Evolutionary conservation across 2,113 vertebrate species (phyloP).

Genomic region (Poecile atricapillus): DNA sequence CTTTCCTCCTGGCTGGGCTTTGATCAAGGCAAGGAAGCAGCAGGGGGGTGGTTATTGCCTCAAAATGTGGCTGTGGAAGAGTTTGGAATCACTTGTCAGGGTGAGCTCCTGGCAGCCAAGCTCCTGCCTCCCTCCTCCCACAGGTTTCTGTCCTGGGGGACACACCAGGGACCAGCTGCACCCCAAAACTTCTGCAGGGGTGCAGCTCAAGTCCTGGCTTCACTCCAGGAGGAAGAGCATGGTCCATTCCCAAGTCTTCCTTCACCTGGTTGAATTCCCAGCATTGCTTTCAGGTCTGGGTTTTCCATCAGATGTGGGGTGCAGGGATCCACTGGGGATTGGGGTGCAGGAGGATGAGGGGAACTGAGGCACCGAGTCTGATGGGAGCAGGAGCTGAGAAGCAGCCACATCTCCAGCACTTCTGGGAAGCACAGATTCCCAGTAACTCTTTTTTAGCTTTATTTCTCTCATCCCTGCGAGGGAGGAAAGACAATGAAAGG

Average conservation of each 20-base stretch:
- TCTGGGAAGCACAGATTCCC: not conserved
- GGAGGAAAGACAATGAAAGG: not conserved
- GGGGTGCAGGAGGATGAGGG: too few relatives aligned
- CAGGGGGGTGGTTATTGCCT: not conserved
- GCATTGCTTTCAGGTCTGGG: accelerated
- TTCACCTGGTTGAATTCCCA: accelerated
- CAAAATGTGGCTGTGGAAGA: not conserved
- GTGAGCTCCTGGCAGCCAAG: accelerated
- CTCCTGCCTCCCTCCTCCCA: not conserved
- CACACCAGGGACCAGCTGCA: not conserved
- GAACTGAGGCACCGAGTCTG: not conserved
- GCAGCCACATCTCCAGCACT: not conserved
- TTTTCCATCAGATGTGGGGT: not conserved
- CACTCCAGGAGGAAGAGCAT: accelerated
- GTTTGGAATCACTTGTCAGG: not conserved
- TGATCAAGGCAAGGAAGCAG: slow-evolving; percentile 34
- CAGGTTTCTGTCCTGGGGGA: not conserved
- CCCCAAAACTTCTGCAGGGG: not conserved
- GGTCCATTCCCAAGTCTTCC: not conserved
- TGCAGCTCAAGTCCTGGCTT: accelerated
- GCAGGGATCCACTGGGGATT: not conserved
- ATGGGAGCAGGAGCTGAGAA: not conserved
- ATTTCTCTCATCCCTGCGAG: not conserved
- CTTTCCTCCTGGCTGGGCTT: slow-evolving; percentile 55
- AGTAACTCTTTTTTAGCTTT: not conserved